Evolutionary conservation across 2,113 vertebrate species (phyloP).

Genomic region (Talpa occidentalis): DNA sequence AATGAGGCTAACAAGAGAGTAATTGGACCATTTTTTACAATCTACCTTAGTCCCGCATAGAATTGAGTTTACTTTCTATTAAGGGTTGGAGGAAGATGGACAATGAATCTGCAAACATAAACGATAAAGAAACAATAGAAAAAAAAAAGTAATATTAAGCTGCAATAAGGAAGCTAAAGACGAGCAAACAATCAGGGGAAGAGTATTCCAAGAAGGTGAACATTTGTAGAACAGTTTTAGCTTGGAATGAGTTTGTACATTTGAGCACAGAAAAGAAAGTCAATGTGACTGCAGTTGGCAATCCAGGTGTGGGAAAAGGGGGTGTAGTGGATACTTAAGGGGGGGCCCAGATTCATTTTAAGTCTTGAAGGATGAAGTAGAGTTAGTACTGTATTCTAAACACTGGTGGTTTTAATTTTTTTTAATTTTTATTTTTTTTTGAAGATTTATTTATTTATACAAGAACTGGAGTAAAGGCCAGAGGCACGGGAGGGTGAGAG

Average conservation of each 20-base stretch:
- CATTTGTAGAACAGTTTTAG: not conserved
- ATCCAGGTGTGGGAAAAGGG: not conserved
- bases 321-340: not conserved
- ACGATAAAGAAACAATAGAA: not conserved
- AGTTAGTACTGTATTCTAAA: not conserved
- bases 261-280: not conserved
- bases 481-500: too few species aligned
- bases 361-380: not conserved
- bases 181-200: not conserved
- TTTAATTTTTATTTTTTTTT: too few species aligned
- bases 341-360: not conserved
- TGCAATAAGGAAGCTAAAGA: not conserved
- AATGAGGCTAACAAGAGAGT: not conserved
- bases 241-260: not conserved
- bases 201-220: not conserved
- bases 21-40: not conserved
- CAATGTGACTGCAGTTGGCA: not conserved
- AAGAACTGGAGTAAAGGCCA: too few species aligned
- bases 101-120: not conserved
- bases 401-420: not conserved
- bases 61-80: not conserved
- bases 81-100: not conserved
- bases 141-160: not conserved
- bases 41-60: not conserved
- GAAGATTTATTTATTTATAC: too few species aligned